A percentile compares a stretch with the other conserved stretches of the same genome.
phyloP scores from a whole-genome alignment of 1,140 invertebrate genomes.

The Drosophila bipectinata region DNA sequence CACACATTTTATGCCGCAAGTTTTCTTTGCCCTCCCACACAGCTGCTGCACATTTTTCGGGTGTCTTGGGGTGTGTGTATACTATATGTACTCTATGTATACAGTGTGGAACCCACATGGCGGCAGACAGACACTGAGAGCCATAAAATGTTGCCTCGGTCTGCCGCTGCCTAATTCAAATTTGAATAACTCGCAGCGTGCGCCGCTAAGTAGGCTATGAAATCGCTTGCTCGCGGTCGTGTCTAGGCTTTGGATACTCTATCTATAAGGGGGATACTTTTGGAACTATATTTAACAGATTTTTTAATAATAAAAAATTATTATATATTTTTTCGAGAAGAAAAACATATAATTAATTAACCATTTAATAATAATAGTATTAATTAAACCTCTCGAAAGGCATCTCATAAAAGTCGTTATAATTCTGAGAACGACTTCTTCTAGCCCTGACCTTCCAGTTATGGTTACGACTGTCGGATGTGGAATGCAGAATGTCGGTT shows the following conservation, averaged over 20 bases:
- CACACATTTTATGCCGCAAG: conserved; percentile 53
- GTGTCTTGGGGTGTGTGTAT: background rate
- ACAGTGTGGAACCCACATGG: background rate
- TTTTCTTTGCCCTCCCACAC: conserved; percentile 13
- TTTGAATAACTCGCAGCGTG: conserved; percentile 74
- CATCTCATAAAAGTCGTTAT: background rate
- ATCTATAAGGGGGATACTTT: background rate
- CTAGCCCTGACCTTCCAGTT: background rate
- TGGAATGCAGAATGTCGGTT: background rate
- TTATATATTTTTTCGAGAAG: no score
- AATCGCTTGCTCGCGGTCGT: conserved; percentile 29
- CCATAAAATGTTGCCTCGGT: conserved; percentile 52
- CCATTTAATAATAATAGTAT: no score
- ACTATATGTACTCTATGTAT: conserved; percentile 1
- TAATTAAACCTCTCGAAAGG: background rate
- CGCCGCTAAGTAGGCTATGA: conserved; percentile 72
- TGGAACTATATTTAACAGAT: background rate
- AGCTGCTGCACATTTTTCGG: conserved; percentile 40
- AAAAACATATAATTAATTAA: no score
- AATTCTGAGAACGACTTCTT: background rate
- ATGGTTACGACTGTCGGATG: conserved; percentile 5
- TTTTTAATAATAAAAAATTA: no score
- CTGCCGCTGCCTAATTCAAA: conserved; percentile 64
- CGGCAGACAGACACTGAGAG: conserved; percentile 16
- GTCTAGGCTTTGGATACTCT: conserved; percentile 1